Percentiles rank a stretch among this genome's conserved stretches.
phyloP scores from a whole-genome alignment of 1,140 invertebrate species.

The Cydia strobilella region DNA sequence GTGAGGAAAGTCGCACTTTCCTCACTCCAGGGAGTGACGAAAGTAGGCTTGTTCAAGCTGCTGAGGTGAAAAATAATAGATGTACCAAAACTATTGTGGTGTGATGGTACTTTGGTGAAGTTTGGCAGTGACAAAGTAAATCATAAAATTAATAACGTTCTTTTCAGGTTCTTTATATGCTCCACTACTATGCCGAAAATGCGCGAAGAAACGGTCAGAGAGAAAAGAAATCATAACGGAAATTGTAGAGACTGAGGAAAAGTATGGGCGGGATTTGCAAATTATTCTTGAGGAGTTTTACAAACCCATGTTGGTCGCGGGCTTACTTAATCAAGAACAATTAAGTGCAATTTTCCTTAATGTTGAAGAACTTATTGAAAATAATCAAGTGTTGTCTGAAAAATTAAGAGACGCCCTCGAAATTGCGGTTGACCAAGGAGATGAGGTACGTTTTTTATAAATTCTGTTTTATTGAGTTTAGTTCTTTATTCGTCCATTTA shows the following conservation, averaged over 20 bases:
- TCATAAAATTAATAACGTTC: slow-evolving; percentile 15
- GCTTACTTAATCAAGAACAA: slow-evolving; percentile 89
- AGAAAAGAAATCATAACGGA: slow-evolving; percentile 97
- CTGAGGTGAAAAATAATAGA: slow-evolving; percentile 34
- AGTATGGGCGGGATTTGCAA: slow-evolving; percentile 94
- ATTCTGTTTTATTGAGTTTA: neutral
- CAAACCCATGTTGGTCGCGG: slow-evolving; percentile 94
- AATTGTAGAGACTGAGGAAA: slow-evolving; percentile 97
- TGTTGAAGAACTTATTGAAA: slow-evolving; percentile 94
- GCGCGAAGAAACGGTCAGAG: slow-evolving; percentile 92
- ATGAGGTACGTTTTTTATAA: slow-evolving; percentile 74
- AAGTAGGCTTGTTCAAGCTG: no score
- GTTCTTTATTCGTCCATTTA: neutral
- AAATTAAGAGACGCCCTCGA: slow-evolving; percentile 93
- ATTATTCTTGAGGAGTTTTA: slow-evolving; percentile 97
- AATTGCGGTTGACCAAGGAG: slow-evolving; percentile 88
- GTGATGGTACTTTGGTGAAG: no score
- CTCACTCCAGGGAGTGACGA: no score
- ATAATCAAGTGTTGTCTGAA: slow-evolving; percentile 92
- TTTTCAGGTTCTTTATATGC: slow-evolving; percentile 84
- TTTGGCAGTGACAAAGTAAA: no score
- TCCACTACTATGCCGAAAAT: slow-evolving; percentile 92
- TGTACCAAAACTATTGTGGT: slow-evolving; percentile 17
- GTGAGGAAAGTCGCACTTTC: no score
- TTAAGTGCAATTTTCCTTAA: slow-evolving; percentile 96